Evolutionary conservation across 1,140 invertebrate genomes (phyloP), one percentile per base, ranked within the genome.

Genomic region (Brachionus rotundiformis): DNA sequence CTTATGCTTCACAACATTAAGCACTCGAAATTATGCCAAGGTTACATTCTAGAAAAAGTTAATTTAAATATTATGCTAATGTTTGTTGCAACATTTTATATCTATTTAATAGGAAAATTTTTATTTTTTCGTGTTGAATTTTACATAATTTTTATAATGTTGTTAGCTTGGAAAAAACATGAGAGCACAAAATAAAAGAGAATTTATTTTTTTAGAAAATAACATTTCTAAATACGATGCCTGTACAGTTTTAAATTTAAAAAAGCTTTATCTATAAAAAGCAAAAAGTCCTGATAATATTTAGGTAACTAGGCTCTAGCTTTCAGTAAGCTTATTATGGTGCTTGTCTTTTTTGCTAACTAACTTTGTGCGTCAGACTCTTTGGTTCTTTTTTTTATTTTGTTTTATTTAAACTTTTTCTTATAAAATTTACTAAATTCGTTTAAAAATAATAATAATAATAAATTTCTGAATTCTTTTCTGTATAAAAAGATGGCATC

Each of bases 121-220:
- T 13, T 54, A 19, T 54, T 54, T 63, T 29, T 31, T 68, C 63
- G 63, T 68, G 63, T 68, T 68, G 63, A 68, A 33, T 68, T 68
- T 68, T 68, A 68, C 63, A 68, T 68, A 68, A 68, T 68, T 68
- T 68, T 36, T 68, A 16, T 68, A 33, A 63, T 63, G 61, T 63
- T 63, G 61, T 63, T 63, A 31, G 61, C 25, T 63, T 63, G 61
- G 29, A n/a, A 36, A 68, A 68, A 36, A 36, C 33, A 36, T 33
- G 33, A 36, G 31, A 33, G 27, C 7, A 19, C 7, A 68, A 33
- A 33, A 33, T 36, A 68, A 33, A 33, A 68, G 19, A 23, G 47
- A 54, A 36, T 39, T 68, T 68, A 33, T 33, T 68, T 68, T 68
- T 33, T 33, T 27, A 36, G 19, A 36, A 68, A 68, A 68, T 16